Evolutionary conservation across 2,888 invertebrate species (phyloP).

Genomic region (Argyresthia albistria): DNA sequence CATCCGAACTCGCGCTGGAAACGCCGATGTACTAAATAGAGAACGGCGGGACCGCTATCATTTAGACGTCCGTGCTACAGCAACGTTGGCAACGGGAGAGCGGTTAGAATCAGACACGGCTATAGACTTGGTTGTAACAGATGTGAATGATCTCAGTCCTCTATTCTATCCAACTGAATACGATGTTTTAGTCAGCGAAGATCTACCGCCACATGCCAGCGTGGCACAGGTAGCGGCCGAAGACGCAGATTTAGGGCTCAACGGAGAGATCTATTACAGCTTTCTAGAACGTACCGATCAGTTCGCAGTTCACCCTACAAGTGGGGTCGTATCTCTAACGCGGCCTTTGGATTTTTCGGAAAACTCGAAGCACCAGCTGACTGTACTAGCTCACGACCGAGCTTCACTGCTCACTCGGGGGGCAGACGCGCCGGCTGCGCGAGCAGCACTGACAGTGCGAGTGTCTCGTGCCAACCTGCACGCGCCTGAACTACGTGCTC

Average conservation of each 20-base stretch:
- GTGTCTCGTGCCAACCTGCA: constrained; percentile 89
- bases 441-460: constrained; percentile 82
- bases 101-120: constrained; percentile 79
- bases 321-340: constrained; percentile 89
- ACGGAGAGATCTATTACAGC: constrained; percentile 98
- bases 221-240: constrained; percentile 88
- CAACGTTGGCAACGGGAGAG: constrained; percentile 69
- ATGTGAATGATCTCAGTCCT: constrained; percentile 94
- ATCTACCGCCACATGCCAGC: constrained; percentile 87
- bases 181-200: constrained; percentile 89
- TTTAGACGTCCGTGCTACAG: constrained; percentile 79
- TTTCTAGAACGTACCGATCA: constrained; percentile 85
- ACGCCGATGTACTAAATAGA: constrained; percentile 91
- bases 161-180: constrained; percentile 93
- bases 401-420: constrained; percentile 74
- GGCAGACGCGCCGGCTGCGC: constrained; percentile 77
- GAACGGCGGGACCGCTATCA: constrained; percentile 90
- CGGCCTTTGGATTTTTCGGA: constrained; percentile 82
- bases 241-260: constrained; percentile 96
- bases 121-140: constrained; percentile 81
- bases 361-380: constrained; percentile 79
- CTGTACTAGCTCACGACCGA: constrained; percentile 89
- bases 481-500: constrained; percentile 87
- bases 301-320: constrained; percentile 94
- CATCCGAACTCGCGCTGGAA: constrained; percentile 89